Base-by-base conservation (phyloP, 2,888 invertebrate species). In the Parthenolecanium corni region DNA sequence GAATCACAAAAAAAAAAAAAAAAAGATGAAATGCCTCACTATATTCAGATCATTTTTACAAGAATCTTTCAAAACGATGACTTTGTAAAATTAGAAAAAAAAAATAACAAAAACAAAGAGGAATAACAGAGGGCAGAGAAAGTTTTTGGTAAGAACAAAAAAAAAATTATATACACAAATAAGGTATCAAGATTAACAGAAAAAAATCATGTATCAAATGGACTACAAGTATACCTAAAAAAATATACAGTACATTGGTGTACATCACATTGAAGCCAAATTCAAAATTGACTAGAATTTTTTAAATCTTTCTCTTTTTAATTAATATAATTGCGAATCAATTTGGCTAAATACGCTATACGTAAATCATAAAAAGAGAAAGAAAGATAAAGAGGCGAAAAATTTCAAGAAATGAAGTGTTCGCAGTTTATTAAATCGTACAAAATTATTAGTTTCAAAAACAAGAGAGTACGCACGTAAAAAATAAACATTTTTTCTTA, bases 221-320 rank as follows among this genome's bases (percentile, higher is more conserved):
- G 31, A 31, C 31, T 31, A 31, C 31, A 4, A 31, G 31, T 31
- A 31, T 31, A 31, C 31, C 31, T 31, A 31, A 31, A 31, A 31
- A 31, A 31, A 31, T 31, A 31, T 31, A 4, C 31, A 31, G 51
- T 36, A 36, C 25, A 16, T 16, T 31, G 52, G 38, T 16, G 38
- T 38, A 36, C 31, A 53, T 53, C 31, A 53, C 53, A 53, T 21
- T 21, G 20, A 40, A 53, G 53, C 53, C 53, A 53, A 53, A 53
- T 52, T 52, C 31, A 25, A 40, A 53, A 53, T 53, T 53, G 53
- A 53, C 53, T 53, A 53, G 53, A 53, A 38, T 38, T 31, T 31
- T 31, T 31, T 31, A 6, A 6, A 6, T 31, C 31, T 6, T 31
- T 9, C 9, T 31, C 31, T 31, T 31, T 9, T 31, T 31, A 4